Evolutionary conservation across 2,113 vertebrate genomes (phyloP).

Genomic region (Tetrax tetrax): DNA sequence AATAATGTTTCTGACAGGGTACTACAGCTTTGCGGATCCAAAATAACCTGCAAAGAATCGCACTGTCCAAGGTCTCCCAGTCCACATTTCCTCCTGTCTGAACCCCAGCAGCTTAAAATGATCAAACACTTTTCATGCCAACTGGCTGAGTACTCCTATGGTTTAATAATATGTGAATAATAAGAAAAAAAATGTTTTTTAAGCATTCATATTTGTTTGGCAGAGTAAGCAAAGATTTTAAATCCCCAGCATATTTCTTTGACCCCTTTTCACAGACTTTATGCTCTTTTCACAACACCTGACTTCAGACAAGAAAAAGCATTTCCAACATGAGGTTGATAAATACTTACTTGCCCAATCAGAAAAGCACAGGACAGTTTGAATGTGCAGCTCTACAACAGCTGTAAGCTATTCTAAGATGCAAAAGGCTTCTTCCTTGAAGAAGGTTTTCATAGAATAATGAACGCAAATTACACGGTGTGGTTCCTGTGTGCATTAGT

Average conservation of each 20-base stretch:
- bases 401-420: background rate
- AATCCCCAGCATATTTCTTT: background rate
- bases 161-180: background rate
- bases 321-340: background rate
- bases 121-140: background rate
- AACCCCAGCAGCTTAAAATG: background rate
- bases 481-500: background rate
- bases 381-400: background rate
- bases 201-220: background rate
- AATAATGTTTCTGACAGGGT: background rate
- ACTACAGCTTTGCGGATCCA: background rate
- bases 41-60: background rate
- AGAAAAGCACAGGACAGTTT: background rate
- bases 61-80: background rate
- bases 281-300: background rate
- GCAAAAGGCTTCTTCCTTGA: background rate
- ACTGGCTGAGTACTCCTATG: background rate
- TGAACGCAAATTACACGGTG: accelerated
- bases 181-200: background rate
- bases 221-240: background rate
- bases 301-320: background rate
- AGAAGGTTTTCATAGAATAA: background rate
- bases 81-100: background rate
- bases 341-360: background rate
- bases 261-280: background rate